Base-by-base conservation (phyloP, 2,888 invertebrate species). In the Elysia crispata region DNA sequence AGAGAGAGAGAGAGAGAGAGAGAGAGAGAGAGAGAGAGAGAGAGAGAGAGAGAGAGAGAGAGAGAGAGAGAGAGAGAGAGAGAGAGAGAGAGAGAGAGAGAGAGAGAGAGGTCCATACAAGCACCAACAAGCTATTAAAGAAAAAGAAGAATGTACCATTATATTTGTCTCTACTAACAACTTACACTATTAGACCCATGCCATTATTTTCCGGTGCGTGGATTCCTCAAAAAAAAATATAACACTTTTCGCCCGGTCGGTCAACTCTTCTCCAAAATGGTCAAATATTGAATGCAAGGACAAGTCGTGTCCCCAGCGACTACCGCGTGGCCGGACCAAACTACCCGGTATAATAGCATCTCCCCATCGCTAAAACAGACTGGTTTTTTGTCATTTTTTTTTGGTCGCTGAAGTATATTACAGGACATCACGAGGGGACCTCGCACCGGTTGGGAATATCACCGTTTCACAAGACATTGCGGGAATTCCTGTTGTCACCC, bases 1-100 rank as follows among this genome's bases (percentile, higher is more conserved):
- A 70, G 31, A 31, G 33, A 70, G 33, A 70, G 33, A 70, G 33
- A 70, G 33, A n/a, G n/a, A n/a, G n/a, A n/a, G n/a, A n/a, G n/a
- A n/a, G n/a, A n/a, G n/a, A n/a, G n/a, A n/a, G n/a, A n/a, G 31
- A 70, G 70, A 41, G 6, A 23, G 33, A 23, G 33, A 41, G n/a
- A 11, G 33, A 30, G n/a, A 20, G 6, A 30, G n/a, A 33, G 30
- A 41, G 30, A 70, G 8, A 1, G 8, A 33, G n/a, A 41, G 41
- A 70, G 20, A 33, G 41, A 70, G 31, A 20, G 1, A 33, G 70
- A 20, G 33, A 33, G 70, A 33, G 20, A 41, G 31, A 70, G 41
- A 70, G 41, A 31, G 11, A 70, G 11, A 33, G 31, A 70, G 33
- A 70, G 41, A 41, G 11, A 41, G 33, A 41, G 33, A 70, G 31